These are phyloP conservation scores for Agonopterix subpropinquella DNA, from an alignment of 2,888 invertebrate genomes.

Conservation along the genomic window DNA sequence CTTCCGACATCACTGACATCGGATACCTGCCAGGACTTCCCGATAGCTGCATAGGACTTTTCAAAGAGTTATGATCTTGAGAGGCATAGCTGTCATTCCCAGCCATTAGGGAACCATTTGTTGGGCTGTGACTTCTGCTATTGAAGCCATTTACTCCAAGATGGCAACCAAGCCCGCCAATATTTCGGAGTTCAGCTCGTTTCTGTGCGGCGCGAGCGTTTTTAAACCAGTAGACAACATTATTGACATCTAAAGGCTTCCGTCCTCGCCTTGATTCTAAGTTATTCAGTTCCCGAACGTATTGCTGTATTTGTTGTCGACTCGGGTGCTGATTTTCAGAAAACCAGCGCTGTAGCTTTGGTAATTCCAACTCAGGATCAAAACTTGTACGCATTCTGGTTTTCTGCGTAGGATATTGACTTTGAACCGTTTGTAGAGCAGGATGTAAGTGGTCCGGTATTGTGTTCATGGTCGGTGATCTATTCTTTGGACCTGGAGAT, in stretches of 20 bases:
- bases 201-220: constrained; percentile 97
- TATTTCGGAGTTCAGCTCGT: constrained; percentile 86
- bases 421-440: constrained; percentile 85
- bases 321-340: constrained; percentile 98
- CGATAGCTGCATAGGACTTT: constrained; percentile 77
- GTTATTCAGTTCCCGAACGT: constrained; percentile 94
- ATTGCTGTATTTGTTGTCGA: constrained; percentile 96
- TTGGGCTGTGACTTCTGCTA: constrained; percentile 79
- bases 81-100: constrained; percentile 77
- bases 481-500: constrained; percentile 70
- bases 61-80: constrained; percentile 75
- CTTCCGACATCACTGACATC: constrained; percentile 80
- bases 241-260: constrained; percentile 95
- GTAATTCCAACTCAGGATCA: constrained; percentile 96
- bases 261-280: constrained; percentile 94
- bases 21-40: constrained; percentile 75
- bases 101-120: constrained; percentile 77
- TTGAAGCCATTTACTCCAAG: constrained; percentile 79
- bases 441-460: constrained; percentile 80
- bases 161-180: constrained; percentile 75
- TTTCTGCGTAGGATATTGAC: constrained; percentile 87
- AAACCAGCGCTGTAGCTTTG: constrained; percentile 98
- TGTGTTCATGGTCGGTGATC: constrained; percentile 59
- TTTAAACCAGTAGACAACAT: constrained; percentile 98
- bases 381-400: constrained; percentile 97